Evolutionary conservation across 2,113 vertebrate genomes (phyloP).

Genomic region (Upupa epops): DNA sequence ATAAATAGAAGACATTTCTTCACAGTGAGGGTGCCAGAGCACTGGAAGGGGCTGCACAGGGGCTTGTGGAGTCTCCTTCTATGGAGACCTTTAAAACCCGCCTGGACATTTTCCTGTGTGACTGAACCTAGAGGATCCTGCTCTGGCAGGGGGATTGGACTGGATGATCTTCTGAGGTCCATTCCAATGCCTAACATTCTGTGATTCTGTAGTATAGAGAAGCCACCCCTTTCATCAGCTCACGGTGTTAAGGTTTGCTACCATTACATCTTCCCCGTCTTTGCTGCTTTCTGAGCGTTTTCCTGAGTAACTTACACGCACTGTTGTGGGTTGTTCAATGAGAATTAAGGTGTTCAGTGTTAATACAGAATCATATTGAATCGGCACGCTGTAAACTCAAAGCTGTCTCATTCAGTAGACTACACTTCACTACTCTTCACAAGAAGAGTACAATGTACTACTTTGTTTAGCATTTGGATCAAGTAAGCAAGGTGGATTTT

Average conservation of each 20-base stretch:
- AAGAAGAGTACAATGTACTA: neutral
- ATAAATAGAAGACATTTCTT: too few relatives aligned
- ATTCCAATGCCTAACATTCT: too few relatives aligned
- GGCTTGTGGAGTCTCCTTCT: too few relatives aligned
- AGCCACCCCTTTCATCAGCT: neutral
- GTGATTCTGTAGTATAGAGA: too few relatives aligned
- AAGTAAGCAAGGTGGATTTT: neutral
- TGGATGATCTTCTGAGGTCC: too few relatives aligned
- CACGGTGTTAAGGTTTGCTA: neutral
- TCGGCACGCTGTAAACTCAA: slow-evolving; percentile 33
- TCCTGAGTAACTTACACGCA: neutral
- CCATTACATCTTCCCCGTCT: neutral
- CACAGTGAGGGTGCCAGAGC: too few relatives aligned
- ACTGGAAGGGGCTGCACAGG: too few relatives aligned
- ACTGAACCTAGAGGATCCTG: too few relatives aligned
- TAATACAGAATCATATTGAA: slow-evolving; percentile 40
- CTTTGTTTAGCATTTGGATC: neutral
- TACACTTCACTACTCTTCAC: neutral
- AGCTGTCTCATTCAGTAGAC: slow-evolving; percentile 1
- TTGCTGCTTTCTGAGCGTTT: neutral
- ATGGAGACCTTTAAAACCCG: too few relatives aligned
- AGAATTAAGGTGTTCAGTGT: slow-evolving; percentile 10
- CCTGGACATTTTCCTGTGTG: too few relatives aligned
- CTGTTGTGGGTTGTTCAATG: neutral
- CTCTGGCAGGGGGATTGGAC: too few relatives aligned